Conservation (phyloP, 2,113 vertebrate species). For the Australoheros scitulus region DNA sequence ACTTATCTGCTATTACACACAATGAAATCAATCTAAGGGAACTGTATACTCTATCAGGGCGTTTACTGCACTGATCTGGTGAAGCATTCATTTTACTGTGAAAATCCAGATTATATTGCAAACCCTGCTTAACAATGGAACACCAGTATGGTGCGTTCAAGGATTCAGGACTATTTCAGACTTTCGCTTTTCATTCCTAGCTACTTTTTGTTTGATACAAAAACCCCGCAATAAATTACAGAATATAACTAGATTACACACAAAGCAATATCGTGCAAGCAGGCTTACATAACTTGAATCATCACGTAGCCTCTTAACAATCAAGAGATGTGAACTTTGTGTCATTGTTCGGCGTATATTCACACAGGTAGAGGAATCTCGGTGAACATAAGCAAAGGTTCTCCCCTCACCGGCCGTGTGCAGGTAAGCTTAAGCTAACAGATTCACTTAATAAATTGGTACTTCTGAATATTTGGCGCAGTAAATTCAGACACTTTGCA, state of each 20-base stretch:
- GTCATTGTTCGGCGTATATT: background rate
- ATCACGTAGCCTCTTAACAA: background rate
- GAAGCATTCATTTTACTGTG: background rate
- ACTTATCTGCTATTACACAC: background rate
- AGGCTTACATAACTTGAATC: fast-evolving
- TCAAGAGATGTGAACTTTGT: background rate
- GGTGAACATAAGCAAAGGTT: background rate
- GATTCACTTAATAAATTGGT: background rate
- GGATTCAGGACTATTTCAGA: background rate
- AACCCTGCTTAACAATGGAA: background rate
- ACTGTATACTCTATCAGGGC: background rate
- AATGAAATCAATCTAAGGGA: background rate
- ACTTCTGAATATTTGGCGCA: background rate
- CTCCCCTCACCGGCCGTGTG: background rate
- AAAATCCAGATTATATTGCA: background rate
- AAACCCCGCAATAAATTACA: background rate
- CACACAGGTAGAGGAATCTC: constrained; percentile 1
- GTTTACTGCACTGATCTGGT: background rate
- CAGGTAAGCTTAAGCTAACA: constrained; percentile 27
- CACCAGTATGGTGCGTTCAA: background rate
- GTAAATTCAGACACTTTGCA: background rate
- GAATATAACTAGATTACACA: background rate
- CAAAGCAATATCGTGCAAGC: background rate
- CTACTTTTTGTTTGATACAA: background rate
- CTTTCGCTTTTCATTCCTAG: background rate